These are phyloP conservation scores for Mimas tiliae DNA, from an alignment of 2,888 invertebrate species.

Conservation along the genomic window DNA sequence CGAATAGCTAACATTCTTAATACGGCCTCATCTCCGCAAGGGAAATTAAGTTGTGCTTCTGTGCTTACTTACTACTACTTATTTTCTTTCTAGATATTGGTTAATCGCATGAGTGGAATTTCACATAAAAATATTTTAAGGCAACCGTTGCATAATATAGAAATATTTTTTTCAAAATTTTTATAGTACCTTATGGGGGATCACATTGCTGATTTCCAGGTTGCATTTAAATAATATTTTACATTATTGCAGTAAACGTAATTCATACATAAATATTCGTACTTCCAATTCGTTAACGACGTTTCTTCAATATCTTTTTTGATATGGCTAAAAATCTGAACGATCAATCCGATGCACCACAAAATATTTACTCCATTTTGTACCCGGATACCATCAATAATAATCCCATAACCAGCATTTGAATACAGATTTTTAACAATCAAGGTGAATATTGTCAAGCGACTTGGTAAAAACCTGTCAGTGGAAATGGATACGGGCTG, in stretches of 20 bases:
- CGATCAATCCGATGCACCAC: not conserved
- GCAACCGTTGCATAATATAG: too few relatives aligned
- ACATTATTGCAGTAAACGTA: too few relatives aligned
- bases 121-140: too few relatives aligned
- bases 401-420: not conserved
- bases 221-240: too few relatives aligned
- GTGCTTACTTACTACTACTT: not conserved
- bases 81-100: too few relatives aligned
- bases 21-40: not conserved
- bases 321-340: not conserved
- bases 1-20: conserved; percentile 26
- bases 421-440: not conserved
- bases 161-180: too few relatives aligned
- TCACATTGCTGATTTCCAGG: not conserved
- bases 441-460: not conserved
- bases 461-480: not conserved
- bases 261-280: not conserved
- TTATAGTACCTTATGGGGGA: too few relatives aligned
- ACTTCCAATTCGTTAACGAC: not conserved
- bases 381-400: not conserved
- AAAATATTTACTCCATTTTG: not conserved
- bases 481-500: conserved; percentile 6
- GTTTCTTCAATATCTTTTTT: not conserved
- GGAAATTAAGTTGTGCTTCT: conserved; percentile 3
- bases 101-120: too few relatives aligned